These are phyloP conservation scores for Garra rufa DNA, from an alignment of 2,113 vertebrate genomes.

Conservation along the genomic window DNA sequence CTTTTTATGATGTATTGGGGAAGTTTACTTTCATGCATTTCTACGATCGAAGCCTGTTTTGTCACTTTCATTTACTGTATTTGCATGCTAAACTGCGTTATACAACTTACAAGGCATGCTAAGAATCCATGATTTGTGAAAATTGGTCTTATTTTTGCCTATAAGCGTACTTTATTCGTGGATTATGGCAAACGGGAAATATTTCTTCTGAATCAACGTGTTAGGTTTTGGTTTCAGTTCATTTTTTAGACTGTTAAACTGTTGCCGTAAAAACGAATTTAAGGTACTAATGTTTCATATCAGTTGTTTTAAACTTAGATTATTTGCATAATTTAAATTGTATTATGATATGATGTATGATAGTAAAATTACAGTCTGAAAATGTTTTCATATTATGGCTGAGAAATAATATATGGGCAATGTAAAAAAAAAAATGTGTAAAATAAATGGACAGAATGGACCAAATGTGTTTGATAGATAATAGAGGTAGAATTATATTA, in stretches of 20 bases:
- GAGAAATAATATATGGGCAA: background rate
- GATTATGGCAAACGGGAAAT: background rate
- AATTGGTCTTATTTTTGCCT: background rate
- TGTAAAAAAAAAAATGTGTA: too few species aligned
- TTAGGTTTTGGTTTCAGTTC: conserved; percentile 11
- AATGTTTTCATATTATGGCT: background rate
- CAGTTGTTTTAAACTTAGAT: background rate
- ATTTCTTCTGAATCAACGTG: background rate
- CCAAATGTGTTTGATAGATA: background rate
- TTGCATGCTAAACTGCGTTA: background rate
- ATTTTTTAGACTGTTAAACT: background rate
- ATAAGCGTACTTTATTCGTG: background rate
- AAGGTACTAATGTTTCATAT: too few species aligned
- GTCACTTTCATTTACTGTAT: background rate
- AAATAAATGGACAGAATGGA: too few species aligned
- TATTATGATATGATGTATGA: too few species aligned
- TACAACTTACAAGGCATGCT: background rate
- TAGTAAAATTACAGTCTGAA: background rate
- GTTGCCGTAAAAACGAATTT: background rate
- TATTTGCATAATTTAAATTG: background rate
- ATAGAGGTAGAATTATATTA: background rate
- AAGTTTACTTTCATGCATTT: background rate
- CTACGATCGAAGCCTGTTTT: background rate
- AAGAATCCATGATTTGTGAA: background rate
- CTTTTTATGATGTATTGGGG: background rate